Evolutionary conservation across 2,797 vertebrate species (phyloP), one percentile per base, ranked within the genome.

Genomic region (Manis pentadactyla): DNA sequence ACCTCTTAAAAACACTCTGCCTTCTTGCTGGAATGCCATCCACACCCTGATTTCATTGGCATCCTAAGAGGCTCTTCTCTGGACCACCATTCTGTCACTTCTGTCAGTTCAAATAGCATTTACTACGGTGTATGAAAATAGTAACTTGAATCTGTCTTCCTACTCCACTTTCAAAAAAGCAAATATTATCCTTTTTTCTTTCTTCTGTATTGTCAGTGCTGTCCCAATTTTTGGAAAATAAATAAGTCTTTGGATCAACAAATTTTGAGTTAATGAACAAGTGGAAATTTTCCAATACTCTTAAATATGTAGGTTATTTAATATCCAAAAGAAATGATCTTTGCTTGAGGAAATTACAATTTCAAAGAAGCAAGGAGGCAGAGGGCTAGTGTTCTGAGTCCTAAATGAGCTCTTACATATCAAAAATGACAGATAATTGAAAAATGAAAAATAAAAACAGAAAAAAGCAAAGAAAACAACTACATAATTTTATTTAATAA

Each of bases 261-360:
- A 34, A 51, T 17, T 95, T 42, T 93, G 17, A 87, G 53, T 61
- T 27, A 89, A 37, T 84, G 23, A 92, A 55, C 49, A 34, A 46
- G 51, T n/a, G 5, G 9, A 84, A 73, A 29, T 77, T 64, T 7
- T 46, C 37, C 63, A 69, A 87, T 81, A 53, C 49, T 39, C 14
- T 81, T 93, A 39, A 77, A 29, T 66, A 3, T 31, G 2, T 15
- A 64, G 15, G 31, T 49, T 92, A 34, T 12, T 71, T n/a, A 78
- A 18, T 75, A 93, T 42, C 3, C 34, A 91, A 77, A 87, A 86
- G 8, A 49, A 61, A 79, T 23, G 0, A 9, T 57, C 6, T 31
- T 85, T 90, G 17, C 23, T 79, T 96, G 59, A 55, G 13, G 12
- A 93, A 92, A 89, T 69, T 18, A 55, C 86, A 49, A 73, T 53